Evolutionary conservation across 1,140 invertebrate species (phyloP), one percentile per base, ranked within the genome.

Genomic region (Papilio dardanus): DNA sequence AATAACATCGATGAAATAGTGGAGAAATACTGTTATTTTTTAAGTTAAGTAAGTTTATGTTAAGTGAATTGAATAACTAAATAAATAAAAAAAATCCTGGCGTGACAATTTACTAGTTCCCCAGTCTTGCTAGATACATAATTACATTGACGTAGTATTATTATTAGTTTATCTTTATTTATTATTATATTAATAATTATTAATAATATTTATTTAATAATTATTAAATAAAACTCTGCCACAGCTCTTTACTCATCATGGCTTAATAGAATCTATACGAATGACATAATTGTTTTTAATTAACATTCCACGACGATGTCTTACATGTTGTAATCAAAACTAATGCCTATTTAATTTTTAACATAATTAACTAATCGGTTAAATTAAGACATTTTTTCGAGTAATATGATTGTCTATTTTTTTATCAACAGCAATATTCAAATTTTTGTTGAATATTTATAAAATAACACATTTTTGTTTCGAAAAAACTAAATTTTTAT

Each of bases 261-360:
- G 91, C 89, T 90, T 92, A 92, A 92, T 91, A 88, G 91, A 90
- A 90, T 86, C 77, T 68, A 74, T 74, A 24, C 33, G 74, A 73
- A 54, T 28, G 19, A 74, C 31, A 58, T 50, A 74, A 74, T 74
- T 42, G 73, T 77, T 66, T 77, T 78, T 73, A 33, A 50, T 62
- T 71, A 68, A 74, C 67, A 69, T 74, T n/a, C 16, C 67, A 54
- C 62, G 12, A 10, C 46, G 46, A 19, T 33, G 33, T 58, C 50
- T 46, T 30, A 40, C 16, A 31, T 42, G 21, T 28, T 69, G 67
- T 42, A 24, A 28, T n/a, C 42, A 30, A 16, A 71, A 73, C 71
- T 73, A 73, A 73, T 24, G 71, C 71, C 71, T 73, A 73, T 3
- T 8, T 73, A 73, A 73, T 46, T 30, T 46, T 71, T 71, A 50